Base-by-base conservation (phyloP, 2,797 vertebrate species). In the Sebastes miniatus region DNA sequence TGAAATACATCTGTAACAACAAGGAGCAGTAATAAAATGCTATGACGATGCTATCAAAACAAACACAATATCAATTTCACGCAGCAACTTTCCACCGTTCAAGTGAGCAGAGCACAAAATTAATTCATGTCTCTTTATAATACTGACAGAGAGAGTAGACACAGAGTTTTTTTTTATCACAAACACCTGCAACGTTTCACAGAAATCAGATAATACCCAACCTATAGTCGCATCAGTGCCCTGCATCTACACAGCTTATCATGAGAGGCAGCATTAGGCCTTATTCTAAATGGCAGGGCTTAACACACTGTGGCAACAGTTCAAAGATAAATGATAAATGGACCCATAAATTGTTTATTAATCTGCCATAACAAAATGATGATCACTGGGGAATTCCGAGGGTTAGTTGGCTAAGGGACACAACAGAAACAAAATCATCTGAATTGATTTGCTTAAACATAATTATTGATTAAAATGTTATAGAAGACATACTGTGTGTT, bases 311-410 rank as follows among this genome's bases (percentile, higher is more conserved):
- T 87, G 83, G 77, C 73, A 79, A 50, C 34, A 32, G 43, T 57
- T 81, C 77, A 76, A 57, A 78, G 64, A 85, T 77, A 76, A 89
- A 86, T 66, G n/a, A 81, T 81, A 66, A 89, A 89, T 62, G 47
- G 50, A 57, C 4, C 61, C 73, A 70, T 73, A 62, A 83, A 86
- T 80, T 76, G 43, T 78, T 86, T 76, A 58, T 87, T 75, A 79
- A 87, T 86, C 79, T 31, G 29, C 86, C 27, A 70, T 71, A 79
- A 89, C 83, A 80, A 69, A 88, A 74, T 71, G 2, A 68, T 77
- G 57, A 82, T 50, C 31, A 78, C 43, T 57, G 29, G 57, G 62
- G 76, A 78, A 79, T 76, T 61, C 62, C 1, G 8, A 29, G 67
- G 71, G 56, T 79, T 71, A 69, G 6, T 12, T 52, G 64, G 52